phyloP scores from a whole-genome alignment of 2,113 vertebrate species.

The Saimiri boliviensis region DNA sequence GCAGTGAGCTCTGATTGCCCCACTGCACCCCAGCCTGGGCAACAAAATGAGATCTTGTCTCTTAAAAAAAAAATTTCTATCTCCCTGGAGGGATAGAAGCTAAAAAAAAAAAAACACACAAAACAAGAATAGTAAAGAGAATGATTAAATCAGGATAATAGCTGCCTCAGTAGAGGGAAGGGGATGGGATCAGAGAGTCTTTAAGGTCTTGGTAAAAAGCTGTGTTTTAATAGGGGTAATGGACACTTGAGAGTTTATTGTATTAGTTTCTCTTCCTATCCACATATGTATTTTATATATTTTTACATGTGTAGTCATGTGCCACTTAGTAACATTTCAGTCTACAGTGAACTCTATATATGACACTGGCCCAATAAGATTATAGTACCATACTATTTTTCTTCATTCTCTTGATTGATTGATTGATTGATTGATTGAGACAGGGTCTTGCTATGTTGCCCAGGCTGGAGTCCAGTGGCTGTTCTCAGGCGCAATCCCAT shows the following conservation, averaged over 20 bases:
- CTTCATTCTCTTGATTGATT: too few species aligned
- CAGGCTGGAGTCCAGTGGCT: too few species aligned
- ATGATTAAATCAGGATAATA: neutral
- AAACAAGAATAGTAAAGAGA: neutral
- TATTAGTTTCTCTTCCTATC: neutral
- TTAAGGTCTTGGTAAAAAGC: neutral
- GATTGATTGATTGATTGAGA: too few species aligned
- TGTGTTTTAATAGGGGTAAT: neutral
- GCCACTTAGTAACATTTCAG: neutral
- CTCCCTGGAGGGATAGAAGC: too few species aligned
- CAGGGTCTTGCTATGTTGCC: too few species aligned
- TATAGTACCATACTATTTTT: neutral
- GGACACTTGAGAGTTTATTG: neutral
- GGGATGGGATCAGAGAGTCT: neutral
- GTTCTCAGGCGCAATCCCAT: too few species aligned
- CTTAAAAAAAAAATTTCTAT: too few species aligned
- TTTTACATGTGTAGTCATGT: neutral
- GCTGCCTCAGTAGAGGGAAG: neutral
- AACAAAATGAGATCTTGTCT: too few species aligned
- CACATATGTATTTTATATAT: neutral
- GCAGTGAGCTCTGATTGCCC: too few species aligned
- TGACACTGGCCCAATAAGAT: neutral
- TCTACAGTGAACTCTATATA: neutral
- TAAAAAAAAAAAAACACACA: too few species aligned
- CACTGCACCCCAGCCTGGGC: too few species aligned